A percentile compares a stretch with the other conserved stretches of the same genome.
Conservation (phyloP, 1,140 invertebrate genomes). For the Ceratosolen solmsi region DNA sequence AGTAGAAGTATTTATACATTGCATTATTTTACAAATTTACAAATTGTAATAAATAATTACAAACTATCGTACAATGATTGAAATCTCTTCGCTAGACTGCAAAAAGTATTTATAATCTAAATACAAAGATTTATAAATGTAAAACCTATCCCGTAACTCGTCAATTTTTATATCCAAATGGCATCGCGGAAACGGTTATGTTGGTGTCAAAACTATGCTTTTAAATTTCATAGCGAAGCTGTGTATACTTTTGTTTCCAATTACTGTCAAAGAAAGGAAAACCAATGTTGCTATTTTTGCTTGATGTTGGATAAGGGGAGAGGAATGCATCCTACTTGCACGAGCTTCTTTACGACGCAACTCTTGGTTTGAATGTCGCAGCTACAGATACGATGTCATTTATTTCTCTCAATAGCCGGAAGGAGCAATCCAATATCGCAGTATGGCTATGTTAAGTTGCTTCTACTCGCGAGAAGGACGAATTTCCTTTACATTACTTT, state of each 20-base stretch:
- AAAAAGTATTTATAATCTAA: no score
- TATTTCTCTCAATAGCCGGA: constrained; percentile 16
- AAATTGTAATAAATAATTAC: no score
- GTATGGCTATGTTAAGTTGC: constrained; percentile 18
- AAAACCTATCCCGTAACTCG: background rate
- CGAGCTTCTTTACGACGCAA: constrained; percentile 8
- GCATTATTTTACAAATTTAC: no score
- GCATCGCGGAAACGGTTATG: background rate
- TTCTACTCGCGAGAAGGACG: background rate
- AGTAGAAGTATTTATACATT: no score
- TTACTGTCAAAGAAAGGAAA: constrained; percentile 5
- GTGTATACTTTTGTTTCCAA: constrained; percentile 12
- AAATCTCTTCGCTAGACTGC: no score
- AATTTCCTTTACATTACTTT: background rate
- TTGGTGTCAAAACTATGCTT: background rate
- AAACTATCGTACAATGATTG: no score
- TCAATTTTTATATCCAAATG: background rate
- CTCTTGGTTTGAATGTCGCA: constrained; percentile 17
- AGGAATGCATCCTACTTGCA: background rate
- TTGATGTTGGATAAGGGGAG: background rate
- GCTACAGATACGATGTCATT: constrained; percentile 26
- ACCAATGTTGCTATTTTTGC: constrained; percentile 25
- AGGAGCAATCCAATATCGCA: constrained; percentile 37
- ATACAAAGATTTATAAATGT: no score
- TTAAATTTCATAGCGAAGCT: background rate